Base-by-base conservation (phyloP, 2,113 vertebrate species). In the Melanerpes formicivorus region DNA sequence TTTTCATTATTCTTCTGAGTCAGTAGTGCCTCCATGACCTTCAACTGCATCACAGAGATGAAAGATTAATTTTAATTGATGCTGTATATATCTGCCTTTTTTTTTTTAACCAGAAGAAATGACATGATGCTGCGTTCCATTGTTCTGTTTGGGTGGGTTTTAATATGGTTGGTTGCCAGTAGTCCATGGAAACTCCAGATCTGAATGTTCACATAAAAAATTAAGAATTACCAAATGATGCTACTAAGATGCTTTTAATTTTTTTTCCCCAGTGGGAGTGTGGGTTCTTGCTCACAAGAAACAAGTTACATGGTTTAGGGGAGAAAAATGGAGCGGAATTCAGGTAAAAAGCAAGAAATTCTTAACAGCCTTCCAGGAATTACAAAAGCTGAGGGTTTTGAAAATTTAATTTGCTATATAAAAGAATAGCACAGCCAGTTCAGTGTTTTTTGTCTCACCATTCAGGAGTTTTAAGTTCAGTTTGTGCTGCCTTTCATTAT, bases 321-420 rank as follows among this genome's bases (percentile, higher is more conserved):
- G 3, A 5, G 80, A 80, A 84, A 79, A 32, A 0, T 9, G 64
- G 23, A 22, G 25, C 52, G 32, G 22, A 60, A 65, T 78, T 90
- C 82, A 74, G 26, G 65, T 54, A 78, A 80, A 83, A 77, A 75
- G n/a, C 27, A 75, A 60, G 60, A 80, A 71, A 86, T 75, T 94
- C 56, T 93, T 42, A 77, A 84, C 19, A 78, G 21, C 46, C 37
- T 95, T 95, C 54, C 30, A 75, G 73, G 73, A 91, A 80, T 83
- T 83, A 62, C 11, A 71, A 54, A 81, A 58, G 12, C 32, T n/a
- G 11, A 87, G 62, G 5, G 12, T 3, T 74, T 69, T 17, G 10
- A 30, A 29, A 81, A 40, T n/a, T 40, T 6, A 59, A 76, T 82
- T 37, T 73, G 25, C 30, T 66, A 5, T 80, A 40, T 34, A 85